A percentile compares a stretch with the other conserved stretches of the same genome.
phyloP scores from a whole-genome alignment of 2,113 vertebrate species.

The Zingel zingel region DNA sequence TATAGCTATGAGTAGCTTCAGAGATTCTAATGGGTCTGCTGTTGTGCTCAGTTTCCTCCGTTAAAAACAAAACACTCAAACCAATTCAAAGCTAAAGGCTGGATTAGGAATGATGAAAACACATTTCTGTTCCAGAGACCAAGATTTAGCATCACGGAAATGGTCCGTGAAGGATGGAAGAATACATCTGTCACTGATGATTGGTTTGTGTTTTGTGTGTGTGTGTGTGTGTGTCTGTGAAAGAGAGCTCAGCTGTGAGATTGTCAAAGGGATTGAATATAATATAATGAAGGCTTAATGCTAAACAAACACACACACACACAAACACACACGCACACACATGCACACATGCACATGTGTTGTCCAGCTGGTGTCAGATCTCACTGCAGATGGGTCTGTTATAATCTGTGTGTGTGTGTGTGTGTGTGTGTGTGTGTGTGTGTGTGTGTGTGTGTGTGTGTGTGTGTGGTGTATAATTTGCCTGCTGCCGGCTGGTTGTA shows the following conservation, averaged over 20 bases:
- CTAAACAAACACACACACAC: constrained; percentile 27
- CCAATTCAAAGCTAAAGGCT: background rate
- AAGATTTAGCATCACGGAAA: background rate
- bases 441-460: constrained; percentile 14
- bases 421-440: background rate
- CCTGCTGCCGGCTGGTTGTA: background rate
- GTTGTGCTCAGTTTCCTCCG: background rate
- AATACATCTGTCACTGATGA: background rate
- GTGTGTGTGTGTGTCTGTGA: background rate
- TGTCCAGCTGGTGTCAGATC: constrained; percentile 56
- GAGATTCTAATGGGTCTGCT: background rate
- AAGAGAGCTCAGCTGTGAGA: constrained; percentile 56
- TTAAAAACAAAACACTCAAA: background rate
- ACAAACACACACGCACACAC: constrained; percentile 12
- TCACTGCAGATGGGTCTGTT: constrained; percentile 42
- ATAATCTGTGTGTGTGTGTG: background rate
- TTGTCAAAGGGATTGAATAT: constrained; percentile 48
- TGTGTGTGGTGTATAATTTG: background rate
- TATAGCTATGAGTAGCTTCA: no score
- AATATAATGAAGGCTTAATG: constrained; percentile 56
- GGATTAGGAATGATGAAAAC: background rate
- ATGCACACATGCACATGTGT: background rate
- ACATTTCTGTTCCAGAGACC: background rate
- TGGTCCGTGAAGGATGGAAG: background rate
- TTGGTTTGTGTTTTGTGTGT: background rate